phyloP scores from a whole-genome alignment of 1,140 invertebrate species.

The Drosophila funebris region DNA sequence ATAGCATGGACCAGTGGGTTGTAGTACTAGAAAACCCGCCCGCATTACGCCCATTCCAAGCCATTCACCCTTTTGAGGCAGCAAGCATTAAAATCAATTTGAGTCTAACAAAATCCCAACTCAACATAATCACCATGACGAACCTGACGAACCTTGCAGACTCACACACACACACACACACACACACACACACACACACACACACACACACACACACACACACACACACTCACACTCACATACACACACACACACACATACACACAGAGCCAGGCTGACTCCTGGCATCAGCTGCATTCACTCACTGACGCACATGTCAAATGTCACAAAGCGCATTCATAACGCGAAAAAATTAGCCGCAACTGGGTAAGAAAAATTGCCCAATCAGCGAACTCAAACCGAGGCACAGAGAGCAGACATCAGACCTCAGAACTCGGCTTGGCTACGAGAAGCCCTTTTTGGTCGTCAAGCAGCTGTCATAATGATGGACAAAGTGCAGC shows the following conservation, averaged over 20 bases:
- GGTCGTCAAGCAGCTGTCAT: slow-evolving; percentile 79
- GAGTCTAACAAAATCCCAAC: slow-evolving; percentile 13
- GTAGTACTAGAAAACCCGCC: neutral
- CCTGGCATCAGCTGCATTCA: slow-evolving; percentile 53
- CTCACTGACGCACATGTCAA: slow-evolving; percentile 54
- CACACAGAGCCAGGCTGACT: neutral
- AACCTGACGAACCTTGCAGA: slow-evolving; percentile 9
- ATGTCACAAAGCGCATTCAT: slow-evolving; percentile 75
- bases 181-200: too few species aligned
- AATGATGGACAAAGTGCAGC: slow-evolving; percentile 78
- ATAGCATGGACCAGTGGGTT: neutral
- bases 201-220: too few species aligned
- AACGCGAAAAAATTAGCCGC: slow-evolving; percentile 62
- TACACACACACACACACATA: too few species aligned
- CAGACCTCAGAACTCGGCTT: slow-evolving; percentile 4
- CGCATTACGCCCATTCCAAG: too few species aligned
- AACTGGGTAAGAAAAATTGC: slow-evolving; percentile 63
- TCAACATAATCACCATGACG: slow-evolving; percentile 64
- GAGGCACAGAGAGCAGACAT: neutral
- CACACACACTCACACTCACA: neutral
- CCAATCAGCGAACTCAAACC: slow-evolving; percentile 55
- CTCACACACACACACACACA: too few species aligned
- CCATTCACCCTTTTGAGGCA: neutral
- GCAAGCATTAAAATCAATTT: slow-evolving; percentile 56
- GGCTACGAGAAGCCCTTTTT: slow-evolving; percentile 41